Conservation (phyloP, 2,888 invertebrate genomes). For the Cenopis cana region DNA sequence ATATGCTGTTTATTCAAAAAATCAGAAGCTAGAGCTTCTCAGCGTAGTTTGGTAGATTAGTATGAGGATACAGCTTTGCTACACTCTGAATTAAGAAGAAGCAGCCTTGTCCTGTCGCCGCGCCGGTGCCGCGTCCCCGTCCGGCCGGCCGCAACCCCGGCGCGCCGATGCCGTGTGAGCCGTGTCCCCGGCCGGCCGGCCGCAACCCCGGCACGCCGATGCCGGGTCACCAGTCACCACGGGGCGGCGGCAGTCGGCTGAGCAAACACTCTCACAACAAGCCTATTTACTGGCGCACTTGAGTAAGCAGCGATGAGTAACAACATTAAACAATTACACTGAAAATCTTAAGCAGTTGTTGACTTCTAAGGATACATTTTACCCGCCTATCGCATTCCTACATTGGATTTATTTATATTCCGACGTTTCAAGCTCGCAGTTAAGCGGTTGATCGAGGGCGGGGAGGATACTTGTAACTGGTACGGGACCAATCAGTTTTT, state of each 20-base stretch:
- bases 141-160: not conserved
- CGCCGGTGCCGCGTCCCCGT: too few species aligned
- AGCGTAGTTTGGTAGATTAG: too few species aligned
- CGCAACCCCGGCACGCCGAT: too few species aligned
- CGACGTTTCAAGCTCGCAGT: not conserved
- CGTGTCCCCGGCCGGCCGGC: not conserved
- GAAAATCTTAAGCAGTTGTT: constrained; percentile 20
- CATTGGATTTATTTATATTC: not conserved
- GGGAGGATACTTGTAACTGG: not conserved
- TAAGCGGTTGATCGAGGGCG: not conserved
- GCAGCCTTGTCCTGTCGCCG: too few species aligned
- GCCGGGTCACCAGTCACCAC: not conserved
- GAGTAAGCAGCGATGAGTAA: constrained; percentile 31
- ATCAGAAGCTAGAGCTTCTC: too few species aligned
- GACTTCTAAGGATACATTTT: not conserved
- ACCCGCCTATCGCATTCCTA: not conserved
- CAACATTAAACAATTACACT: constrained; percentile 16
- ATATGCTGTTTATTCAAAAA: too few species aligned
- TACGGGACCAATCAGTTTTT: not conserved
- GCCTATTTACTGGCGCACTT: constrained; percentile 27
- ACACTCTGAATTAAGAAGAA: too few species aligned
- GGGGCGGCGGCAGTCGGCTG: constrained; percentile 33
- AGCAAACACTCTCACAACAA: constrained; percentile 23
- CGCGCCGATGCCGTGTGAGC: not conserved
- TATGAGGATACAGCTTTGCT: too few species aligned